Percentiles rank a stretch among this genome's conserved stretches.
Evolutionary conservation across 2,797 vertebrate species (phyloP).

Genomic region (Capromys pilorides): DNA sequence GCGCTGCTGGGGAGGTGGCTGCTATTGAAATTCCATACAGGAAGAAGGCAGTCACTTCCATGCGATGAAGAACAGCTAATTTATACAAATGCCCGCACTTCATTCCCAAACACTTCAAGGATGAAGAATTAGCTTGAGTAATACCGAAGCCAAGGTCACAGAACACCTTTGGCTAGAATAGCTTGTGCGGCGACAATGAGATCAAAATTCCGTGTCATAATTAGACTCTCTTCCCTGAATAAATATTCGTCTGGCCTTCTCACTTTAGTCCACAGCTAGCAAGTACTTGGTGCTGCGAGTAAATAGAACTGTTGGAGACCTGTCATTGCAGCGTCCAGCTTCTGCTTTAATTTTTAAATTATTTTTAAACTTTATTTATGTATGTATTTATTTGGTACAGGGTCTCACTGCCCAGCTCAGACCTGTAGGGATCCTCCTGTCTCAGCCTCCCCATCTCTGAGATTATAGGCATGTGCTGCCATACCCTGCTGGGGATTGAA

Average conservation of each 20-base stretch:
- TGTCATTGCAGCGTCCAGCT: not conserved
- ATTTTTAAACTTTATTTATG: too few species aligned
- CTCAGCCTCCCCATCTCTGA: too few species aligned
- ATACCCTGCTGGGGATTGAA: too few species aligned
- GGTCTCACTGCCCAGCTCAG: too few species aligned
- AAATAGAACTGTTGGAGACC: not conserved
- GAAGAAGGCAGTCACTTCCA: not conserved
- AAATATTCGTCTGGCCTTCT: conserved; percentile 46
- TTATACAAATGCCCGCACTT: conserved; percentile 10
- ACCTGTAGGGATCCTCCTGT: too few species aligned
- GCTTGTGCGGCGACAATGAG: conserved; percentile 5
- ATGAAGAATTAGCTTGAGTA: conserved; percentile 15
- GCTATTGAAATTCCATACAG: conserved; percentile 37
- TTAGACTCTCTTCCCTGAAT: conserved; percentile 39
- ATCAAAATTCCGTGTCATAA: not conserved
- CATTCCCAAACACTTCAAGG: not conserved
- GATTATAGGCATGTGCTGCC: too few species aligned
- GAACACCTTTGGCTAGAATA: conserved; percentile 3
- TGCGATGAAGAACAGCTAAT: not conserved
- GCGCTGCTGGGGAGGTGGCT: not conserved
- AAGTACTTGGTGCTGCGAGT: not conserved
- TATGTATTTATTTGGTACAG: too few species aligned
- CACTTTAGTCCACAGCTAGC: not conserved
- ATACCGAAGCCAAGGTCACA: conserved; percentile 17
- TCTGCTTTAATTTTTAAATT: not conserved